Conservation (phyloP, 2,888 invertebrate species). For the Eretmocerus hayati region DNA sequence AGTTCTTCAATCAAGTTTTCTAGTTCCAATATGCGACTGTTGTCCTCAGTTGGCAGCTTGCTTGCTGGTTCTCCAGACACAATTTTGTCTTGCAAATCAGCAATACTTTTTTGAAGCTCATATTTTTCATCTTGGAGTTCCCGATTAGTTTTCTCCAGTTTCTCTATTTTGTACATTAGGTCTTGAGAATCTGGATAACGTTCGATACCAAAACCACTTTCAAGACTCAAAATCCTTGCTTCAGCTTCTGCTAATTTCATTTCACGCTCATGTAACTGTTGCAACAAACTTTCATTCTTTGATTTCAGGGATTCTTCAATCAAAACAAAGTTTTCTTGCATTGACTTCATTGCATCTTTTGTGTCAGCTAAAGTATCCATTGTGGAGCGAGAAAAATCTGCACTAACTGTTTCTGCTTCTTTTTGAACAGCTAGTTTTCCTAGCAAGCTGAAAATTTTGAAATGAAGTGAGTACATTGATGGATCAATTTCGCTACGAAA, state of each 20-base stretch:
- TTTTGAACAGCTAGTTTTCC: conserved; percentile 32
- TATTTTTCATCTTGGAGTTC: conserved; percentile 39
- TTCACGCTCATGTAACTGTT: conserved; percentile 54
- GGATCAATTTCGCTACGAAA: not conserved
- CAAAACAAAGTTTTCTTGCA: conserved; percentile 70
- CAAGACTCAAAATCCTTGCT: conserved; percentile 34
- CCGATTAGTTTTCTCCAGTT: conserved; percentile 33
- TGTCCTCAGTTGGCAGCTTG: conserved; percentile 34
- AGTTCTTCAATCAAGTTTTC: conserved; percentile 40
- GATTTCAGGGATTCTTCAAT: conserved; percentile 66
- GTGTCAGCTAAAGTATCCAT: conserved; percentile 69
- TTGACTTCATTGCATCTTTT: conserved; percentile 68
- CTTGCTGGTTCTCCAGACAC: conserved; percentile 27
- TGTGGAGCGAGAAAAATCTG: conserved; percentile 45
- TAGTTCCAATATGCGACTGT: conserved; percentile 48
- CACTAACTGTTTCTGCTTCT: conserved; percentile 31
- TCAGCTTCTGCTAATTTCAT: conserved; percentile 46
- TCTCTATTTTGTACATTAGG: conserved; percentile 32
- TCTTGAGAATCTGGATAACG: conserved; percentile 30
- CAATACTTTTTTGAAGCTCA: conserved; percentile 36
- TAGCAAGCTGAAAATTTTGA: conserved; percentile 28
- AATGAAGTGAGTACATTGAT: no score
- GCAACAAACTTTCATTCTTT: conserved; percentile 55
- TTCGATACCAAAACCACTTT: conserved; percentile 34
- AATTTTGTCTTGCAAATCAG: conserved; percentile 36